Evolutionary conservation across 2,113 vertebrate species (phyloP).

Genomic region (Nibea albiflora): DNA sequence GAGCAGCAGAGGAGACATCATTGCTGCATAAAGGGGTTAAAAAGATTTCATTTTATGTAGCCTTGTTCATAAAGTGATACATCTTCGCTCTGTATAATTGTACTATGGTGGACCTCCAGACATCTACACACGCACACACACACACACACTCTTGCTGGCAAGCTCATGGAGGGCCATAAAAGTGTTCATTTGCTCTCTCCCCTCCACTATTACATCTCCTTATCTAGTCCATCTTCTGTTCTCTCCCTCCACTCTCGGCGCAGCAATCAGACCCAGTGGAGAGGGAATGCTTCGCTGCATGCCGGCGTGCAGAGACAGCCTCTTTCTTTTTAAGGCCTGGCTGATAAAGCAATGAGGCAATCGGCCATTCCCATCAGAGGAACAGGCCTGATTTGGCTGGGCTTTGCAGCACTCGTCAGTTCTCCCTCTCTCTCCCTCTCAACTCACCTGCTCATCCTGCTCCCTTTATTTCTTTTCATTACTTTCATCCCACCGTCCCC

Average conservation of each 20-base stretch:
- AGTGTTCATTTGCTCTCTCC: constrained; percentile 50
- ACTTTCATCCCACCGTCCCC: not conserved
- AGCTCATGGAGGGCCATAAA: constrained; percentile 40
- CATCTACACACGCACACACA: constrained; percentile 18
- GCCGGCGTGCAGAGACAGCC: constrained; percentile 34
- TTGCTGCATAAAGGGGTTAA: not conserved
- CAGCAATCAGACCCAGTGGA: constrained; percentile 60
- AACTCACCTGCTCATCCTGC: constrained; percentile 26
- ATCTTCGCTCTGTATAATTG: constrained; percentile 31
- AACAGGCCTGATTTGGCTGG: constrained; percentile 37
- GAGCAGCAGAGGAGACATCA: not conserved
- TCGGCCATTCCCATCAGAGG: constrained; percentile 63
- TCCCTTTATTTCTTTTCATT: constrained; percentile 37
- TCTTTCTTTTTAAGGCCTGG: constrained; percentile 58
- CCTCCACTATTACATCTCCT: constrained; percentile 51
- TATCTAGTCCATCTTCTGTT: constrained; percentile 67
- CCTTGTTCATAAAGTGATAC: constrained; percentile 8
- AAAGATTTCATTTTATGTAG: constrained; percentile 18
- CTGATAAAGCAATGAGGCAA: constrained; percentile 69
- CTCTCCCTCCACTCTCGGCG: constrained; percentile 39
- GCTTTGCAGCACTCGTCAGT: constrained; percentile 17
- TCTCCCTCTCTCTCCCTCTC: constrained; percentile 5
- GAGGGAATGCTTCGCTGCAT: constrained; percentile 40
- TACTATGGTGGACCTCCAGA: constrained; percentile 13
- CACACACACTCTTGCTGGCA: constrained; percentile 2